Percentiles rank a stretch among this genome's conserved stretches.
These are phyloP conservation scores for Eupithecia pulchellata DNA, from an alignment of 2,888 invertebrate genomes.

Conservation along the genomic window DNA sequence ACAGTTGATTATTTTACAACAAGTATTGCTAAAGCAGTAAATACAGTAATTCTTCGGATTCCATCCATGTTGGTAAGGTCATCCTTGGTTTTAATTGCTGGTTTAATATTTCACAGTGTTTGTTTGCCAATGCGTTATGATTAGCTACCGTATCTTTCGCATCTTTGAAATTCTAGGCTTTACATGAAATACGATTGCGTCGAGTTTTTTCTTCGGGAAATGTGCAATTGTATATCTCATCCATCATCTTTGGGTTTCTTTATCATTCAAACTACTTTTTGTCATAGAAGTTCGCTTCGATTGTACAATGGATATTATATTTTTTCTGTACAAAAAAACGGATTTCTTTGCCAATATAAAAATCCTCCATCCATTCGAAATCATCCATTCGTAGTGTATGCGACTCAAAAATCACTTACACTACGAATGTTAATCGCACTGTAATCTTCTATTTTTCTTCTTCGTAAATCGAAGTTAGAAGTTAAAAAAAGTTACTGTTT, in stretches of 20 bases:
- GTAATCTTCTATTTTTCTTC: not conserved
- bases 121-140: constrained; percentile 8
- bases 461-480: too few relatives aligned
- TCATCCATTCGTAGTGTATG: too few relatives aligned
- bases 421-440: not conserved
- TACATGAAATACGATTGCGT: not conserved
- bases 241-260: not conserved
- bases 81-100: constrained; percentile 23
- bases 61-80: constrained; percentile 33
- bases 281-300: not conserved
- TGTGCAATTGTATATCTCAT: not conserved
- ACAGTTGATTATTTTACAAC: constrained; percentile 46
- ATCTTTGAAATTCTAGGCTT: not conserved
- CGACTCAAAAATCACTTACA: too few relatives aligned
- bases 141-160: not conserved
- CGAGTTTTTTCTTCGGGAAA: not conserved
- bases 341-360: too few relatives aligned
- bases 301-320: not conserved
- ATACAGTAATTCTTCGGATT: constrained; percentile 25
- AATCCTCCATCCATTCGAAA: too few relatives aligned
- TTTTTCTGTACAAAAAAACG: too few relatives aligned
- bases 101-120: constrained; percentile 9
- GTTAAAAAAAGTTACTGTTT: too few relatives aligned
- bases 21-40: constrained; percentile 30
- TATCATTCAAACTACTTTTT: not conserved